Evolutionary conservation across 2,888 invertebrate species (phyloP).

Genomic region (Acronicta leporina): DNA sequence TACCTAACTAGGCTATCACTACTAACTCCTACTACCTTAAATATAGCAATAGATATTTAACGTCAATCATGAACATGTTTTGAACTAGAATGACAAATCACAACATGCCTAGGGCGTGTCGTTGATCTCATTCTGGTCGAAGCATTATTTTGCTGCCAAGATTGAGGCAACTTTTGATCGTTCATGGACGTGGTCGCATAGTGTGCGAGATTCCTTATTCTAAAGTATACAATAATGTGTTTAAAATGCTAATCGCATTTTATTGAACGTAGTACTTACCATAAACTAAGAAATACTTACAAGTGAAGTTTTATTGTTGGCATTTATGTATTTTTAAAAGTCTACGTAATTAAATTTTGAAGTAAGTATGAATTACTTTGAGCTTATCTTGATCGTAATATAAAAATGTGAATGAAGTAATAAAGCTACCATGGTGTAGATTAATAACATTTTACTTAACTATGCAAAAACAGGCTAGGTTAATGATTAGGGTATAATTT

Average conservation of each 20-base stretch:
- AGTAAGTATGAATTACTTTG: background rate
- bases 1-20: too few relatives aligned
- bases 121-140: too few relatives aligned
- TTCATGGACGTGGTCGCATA: background rate
- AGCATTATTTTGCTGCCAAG: too few relatives aligned
- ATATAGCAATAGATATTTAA: too few relatives aligned
- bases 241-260: slow-evolving; percentile 7
- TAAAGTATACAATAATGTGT: background rate
- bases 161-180: too few relatives aligned
- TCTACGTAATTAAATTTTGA: background rate
- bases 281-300: slow-evolving; percentile 14
- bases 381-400: background rate
- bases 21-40: too few relatives aligned
- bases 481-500: background rate
- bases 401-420: background rate
- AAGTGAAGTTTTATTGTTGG: background rate
- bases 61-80: too few relatives aligned
- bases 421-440: background rate
- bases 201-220: background rate
- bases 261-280: slow-evolving; percentile 14
- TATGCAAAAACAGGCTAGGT: background rate
- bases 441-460: background rate
- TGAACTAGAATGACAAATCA: too few relatives aligned
- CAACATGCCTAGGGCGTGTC: too few relatives aligned
- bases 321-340: slow-evolving; percentile 7